Percentiles rank a stretch among this genome's conserved stretches.
These are phyloP conservation scores for Struthio camelus DNA, from an alignment of 2,113 vertebrate species.

Conservation along the genomic window DNA sequence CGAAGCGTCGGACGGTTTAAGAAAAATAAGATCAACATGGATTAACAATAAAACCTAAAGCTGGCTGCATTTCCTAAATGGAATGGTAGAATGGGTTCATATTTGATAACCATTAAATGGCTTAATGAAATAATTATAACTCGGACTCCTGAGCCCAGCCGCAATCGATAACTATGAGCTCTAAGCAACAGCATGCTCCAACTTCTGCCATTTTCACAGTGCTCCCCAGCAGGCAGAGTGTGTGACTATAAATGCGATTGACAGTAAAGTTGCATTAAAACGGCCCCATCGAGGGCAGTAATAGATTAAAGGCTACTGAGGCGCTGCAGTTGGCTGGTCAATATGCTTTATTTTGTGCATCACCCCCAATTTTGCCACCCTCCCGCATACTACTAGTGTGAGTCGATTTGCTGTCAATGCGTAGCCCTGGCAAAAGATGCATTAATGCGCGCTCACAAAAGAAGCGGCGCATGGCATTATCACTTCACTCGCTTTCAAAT, in stretches of 20 bases:
- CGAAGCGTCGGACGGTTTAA: not conserved
- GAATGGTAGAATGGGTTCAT: conserved; percentile 68
- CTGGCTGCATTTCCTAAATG: not conserved
- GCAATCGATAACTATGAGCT: conserved; percentile 75
- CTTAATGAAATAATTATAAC: conserved; percentile 84
- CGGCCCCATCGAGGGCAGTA: conserved; percentile 83
- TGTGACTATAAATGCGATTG: conserved; percentile 73
- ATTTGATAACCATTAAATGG: conserved; percentile 80
- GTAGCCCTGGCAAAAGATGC: conserved; percentile 78
- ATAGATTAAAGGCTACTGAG: conserved; percentile 91
- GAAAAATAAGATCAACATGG: not conserved
- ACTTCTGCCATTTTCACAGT: conserved; percentile 60
- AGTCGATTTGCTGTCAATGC: conserved; percentile 90
- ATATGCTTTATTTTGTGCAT: conserved; percentile 87
- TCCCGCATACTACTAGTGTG: conserved; percentile 78
- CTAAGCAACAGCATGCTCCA: conserved; percentile 37
- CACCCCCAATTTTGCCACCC: conserved; percentile 74
- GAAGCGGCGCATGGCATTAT: conserved; percentile 83
- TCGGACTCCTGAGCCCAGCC: conserved; percentile 62
- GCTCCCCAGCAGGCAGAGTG: conserved; percentile 69
- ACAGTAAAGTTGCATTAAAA: conserved; percentile 87
- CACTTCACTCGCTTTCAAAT: conserved; percentile 93
- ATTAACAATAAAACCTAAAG: conserved; percentile 7
- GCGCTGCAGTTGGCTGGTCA: conserved; percentile 85
- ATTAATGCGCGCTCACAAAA: conserved; percentile 96